Conservation (phyloP, 2,888 invertebrate species). For the Sinotaia quadrata region DNA sequence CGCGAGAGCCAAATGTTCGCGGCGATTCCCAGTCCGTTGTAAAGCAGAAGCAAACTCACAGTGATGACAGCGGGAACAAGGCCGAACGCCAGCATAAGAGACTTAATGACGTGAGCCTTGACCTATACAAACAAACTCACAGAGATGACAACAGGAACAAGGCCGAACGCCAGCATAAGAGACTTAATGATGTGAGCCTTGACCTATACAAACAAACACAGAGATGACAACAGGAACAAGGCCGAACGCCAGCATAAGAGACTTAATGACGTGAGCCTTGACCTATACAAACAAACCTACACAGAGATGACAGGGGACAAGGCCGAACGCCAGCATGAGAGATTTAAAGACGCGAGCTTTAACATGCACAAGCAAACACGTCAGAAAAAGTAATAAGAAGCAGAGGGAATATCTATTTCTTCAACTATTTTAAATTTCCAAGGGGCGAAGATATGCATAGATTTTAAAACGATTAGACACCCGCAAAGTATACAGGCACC, state of each 20-base stretch:
- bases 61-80: conserved; percentile 22
- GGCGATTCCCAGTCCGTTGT: conserved; percentile 32
- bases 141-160: conserved; percentile 18
- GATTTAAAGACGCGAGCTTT: conserved; percentile 31
- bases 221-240: conserved; percentile 19
- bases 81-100: conserved; percentile 32
- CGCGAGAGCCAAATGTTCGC: conserved; percentile 55
- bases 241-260: conserved; percentile 32
- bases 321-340: conserved; percentile 32
- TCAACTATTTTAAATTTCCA: conserved; percentile 75
- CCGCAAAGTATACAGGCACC: too few relatives aligned
- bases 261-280: conserved; percentile 30
- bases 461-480: neutral
- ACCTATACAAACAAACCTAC: conserved; percentile 16
- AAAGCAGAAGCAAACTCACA: conserved; percentile 23
- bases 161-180: conserved; percentile 32
- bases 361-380: conserved; percentile 13
- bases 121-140: conserved; percentile 15
- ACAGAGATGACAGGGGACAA: conserved; percentile 16
- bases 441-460: neutral
- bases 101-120: conserved; percentile 30
- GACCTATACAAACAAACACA: conserved; percentile 15
- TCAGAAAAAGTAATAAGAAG: conserved; percentile 81
- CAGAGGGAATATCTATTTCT: conserved; percentile 88
- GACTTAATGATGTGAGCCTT: conserved; percentile 30